Percentiles rank a stretch among this genome's conserved stretches.
Evolutionary conservation across 2,888 invertebrate genomes (phyloP).

Genomic region (Leptopterna dolabrata): DNA sequence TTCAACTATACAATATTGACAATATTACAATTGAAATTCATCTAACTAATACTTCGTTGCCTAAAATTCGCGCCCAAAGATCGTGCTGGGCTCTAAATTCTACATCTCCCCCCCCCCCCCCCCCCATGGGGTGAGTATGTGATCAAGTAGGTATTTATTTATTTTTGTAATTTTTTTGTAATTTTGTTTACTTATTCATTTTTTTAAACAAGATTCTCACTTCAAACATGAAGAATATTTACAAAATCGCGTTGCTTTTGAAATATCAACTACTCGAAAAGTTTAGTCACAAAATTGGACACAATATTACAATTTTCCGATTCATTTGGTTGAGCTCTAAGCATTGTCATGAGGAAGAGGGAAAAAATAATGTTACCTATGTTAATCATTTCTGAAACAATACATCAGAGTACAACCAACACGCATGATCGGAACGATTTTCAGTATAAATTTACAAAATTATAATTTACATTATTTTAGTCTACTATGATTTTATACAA

Average conservation of each 20-base stretch:
- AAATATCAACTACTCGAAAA: conserved; percentile 12
- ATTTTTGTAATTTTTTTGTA: conserved; percentile 1
- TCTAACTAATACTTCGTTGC: conserved; percentile 49
- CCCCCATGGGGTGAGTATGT: not conserved
- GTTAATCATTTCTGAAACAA: not conserved
- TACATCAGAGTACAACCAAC: conserved; percentile 27
- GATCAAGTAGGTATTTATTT: not conserved
- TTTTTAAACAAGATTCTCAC: conserved; percentile 30
- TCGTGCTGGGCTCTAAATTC: conserved; percentile 28
- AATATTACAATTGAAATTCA: conserved; percentile 18
- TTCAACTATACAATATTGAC: conserved; percentile 26
- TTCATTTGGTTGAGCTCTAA: conserved; percentile 18
- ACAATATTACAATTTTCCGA: conserved; percentile 32
- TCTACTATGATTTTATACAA: conserved; percentile 29
- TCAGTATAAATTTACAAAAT: conserved; percentile 50
- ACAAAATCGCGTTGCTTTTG: conserved; percentile 39
- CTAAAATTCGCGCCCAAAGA: conserved; percentile 34
- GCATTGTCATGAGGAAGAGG: conserved; percentile 17
- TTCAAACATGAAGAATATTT: conserved; percentile 38
- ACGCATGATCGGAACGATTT: not conserved
- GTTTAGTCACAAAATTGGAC: conserved; percentile 47
- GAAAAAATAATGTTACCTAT: conserved; percentile 22
- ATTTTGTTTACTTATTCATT: conserved; percentile 5
- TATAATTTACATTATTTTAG: conserved; percentile 41
- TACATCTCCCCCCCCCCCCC: not conserved